A percentile compares a stretch with the other conserved stretches of the same genome.
Evolutionary conservation across 2,113 vertebrate species (phyloP).

Genomic region (Neotoma lepida): DNA sequence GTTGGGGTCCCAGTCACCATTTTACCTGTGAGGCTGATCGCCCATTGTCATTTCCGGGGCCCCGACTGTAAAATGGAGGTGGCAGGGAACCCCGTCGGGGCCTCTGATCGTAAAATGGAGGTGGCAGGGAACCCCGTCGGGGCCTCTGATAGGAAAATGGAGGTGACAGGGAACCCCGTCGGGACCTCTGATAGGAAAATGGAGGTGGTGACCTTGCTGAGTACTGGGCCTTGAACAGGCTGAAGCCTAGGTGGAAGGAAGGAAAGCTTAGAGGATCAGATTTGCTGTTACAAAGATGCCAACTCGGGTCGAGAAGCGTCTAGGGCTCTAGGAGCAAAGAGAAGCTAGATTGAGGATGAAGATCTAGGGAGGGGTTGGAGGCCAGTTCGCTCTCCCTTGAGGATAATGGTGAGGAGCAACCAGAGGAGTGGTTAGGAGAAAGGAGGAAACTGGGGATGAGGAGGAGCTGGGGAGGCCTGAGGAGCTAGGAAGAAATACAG

Average conservation of each 20-base stretch:
- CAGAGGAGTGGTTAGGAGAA: neutral
- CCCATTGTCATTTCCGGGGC: accelerated
- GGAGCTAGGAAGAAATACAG: neutral
- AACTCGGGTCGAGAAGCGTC: neutral
- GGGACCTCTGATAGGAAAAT: neutral
- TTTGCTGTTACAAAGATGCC: too few species aligned
- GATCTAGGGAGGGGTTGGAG: neutral
- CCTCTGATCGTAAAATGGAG: neutral
- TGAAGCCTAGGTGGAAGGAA: neutral
- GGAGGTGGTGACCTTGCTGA: neutral
- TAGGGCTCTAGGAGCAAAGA: neutral
- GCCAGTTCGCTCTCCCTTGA: neutral
- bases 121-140: too few species aligned
- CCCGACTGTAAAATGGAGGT: neutral
- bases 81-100: accelerated
- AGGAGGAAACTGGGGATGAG: neutral
- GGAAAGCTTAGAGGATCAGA: too few species aligned
- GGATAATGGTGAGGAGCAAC: neutral
- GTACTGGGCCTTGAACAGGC: too few species aligned
- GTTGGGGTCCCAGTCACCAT: neutral
- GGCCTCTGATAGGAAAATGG: neutral
- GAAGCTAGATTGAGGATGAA: neutral
- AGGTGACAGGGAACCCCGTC: too few species aligned
- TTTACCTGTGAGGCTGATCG: neutral
- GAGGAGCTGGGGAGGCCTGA: neutral